Conservation (phyloP, 2,888 invertebrate species). For the Eupithecia centaureata region DNA sequence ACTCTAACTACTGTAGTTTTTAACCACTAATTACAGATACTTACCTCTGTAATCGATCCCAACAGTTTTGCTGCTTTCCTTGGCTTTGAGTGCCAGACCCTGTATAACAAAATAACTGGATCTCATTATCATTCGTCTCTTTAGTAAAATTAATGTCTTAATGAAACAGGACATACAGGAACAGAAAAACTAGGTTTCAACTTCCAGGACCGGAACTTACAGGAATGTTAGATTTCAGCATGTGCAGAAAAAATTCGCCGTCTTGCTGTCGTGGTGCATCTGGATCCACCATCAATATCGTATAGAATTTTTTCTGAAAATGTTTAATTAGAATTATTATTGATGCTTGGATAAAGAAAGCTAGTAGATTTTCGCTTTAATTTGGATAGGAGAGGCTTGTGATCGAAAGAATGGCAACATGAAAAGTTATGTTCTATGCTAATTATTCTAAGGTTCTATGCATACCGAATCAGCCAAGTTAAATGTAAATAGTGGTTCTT, state of each 20-base stretch:
- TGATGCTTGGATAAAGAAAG: background rate
- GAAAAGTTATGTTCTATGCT: background rate
- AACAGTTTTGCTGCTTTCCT: slow-evolving; percentile 70
- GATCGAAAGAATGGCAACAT: background rate
- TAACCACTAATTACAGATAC: background rate
- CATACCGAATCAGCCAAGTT: slow-evolving; percentile 70
- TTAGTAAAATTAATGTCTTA: background rate
- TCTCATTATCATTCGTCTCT: background rate
- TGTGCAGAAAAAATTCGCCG: slow-evolving; percentile 77
- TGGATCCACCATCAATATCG: slow-evolving; percentile 77
- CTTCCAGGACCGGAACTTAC: slow-evolving; percentile 55
- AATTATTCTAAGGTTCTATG: too few relatives aligned
- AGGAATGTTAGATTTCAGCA: slow-evolving; percentile 79
- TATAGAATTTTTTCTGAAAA: slow-evolving; percentile 76
- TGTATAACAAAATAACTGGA: slow-evolving; percentile 41
- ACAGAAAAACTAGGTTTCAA: slow-evolving; percentile 24
- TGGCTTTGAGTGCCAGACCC: slow-evolving; percentile 71
- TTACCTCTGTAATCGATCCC: slow-evolving; percentile 77
- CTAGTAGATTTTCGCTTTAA: background rate
- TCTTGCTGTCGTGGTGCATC: slow-evolving; percentile 76
- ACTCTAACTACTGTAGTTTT: too few relatives aligned
- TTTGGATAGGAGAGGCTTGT: background rate
- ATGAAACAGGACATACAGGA: background rate
- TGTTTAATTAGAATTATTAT: background rate
- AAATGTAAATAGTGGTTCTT: slow-evolving; percentile 76